A percentile compares a stretch with the other conserved stretches of the same genome.
phyloP scores from a whole-genome alignment of 2,888 invertebrate genomes.

The Heliconius hortense region DNA sequence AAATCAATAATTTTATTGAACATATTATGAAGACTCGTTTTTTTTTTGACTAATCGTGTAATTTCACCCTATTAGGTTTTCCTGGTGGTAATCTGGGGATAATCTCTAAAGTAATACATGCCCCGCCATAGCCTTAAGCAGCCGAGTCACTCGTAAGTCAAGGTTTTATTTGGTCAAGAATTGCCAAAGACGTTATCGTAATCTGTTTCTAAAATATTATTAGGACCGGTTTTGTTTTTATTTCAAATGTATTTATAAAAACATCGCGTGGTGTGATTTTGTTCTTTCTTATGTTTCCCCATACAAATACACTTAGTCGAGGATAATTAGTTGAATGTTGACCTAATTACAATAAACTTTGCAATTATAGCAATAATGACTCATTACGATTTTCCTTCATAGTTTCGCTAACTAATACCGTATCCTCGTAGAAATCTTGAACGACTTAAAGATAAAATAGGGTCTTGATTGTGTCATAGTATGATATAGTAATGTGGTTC shows the following conservation, averaged over 20 bases:
- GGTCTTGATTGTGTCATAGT: neutral
- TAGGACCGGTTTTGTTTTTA: neutral
- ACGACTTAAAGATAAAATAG: neutral
- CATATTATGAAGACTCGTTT: neutral
- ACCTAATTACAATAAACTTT: constrained; percentile 1
- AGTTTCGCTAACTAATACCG: neutral
- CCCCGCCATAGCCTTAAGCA: neutral
- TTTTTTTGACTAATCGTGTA: neutral
- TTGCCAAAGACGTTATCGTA: neutral
- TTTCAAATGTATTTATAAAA: neutral
- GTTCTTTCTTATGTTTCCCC: neutral
- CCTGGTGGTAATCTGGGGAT: neutral
- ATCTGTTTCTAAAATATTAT: neutral
- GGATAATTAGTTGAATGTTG: neutral
- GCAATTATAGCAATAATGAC: neutral
- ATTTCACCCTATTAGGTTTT: neutral
- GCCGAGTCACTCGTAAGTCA: neutral
- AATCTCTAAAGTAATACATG: constrained; percentile 1
- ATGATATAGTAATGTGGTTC: neutral
- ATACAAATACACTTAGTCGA: neutral
- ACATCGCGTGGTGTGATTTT: neutral
- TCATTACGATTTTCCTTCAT: neutral
- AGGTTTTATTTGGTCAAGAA: neutral
- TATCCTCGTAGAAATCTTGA: neutral
- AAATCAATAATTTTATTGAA: neutral